Base-by-base conservation (phyloP, 2,797 vertebrate species). In the Acanthurus tractus region DNA sequence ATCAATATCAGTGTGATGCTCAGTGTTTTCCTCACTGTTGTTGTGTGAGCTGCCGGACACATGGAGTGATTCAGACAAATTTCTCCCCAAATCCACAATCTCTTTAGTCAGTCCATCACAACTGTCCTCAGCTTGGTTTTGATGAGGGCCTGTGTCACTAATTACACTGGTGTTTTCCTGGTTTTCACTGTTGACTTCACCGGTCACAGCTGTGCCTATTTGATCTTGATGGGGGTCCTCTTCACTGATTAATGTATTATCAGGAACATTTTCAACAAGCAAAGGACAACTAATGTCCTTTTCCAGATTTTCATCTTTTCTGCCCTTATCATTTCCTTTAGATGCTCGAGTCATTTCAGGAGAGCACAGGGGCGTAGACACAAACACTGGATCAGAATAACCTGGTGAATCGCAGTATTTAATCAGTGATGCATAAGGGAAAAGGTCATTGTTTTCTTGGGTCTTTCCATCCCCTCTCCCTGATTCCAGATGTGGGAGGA, bases 81-180 rank as follows among this genome's bases (percentile, higher is more conserved):
- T 78, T 79, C 78, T 91, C 54, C 88, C 91, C 49, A 98, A 91
- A 8, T 95, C 94, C 49, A 94, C 92, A 10, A 96, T 46, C 58
- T 93, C 92, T 76, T 74, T 74, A 1, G 79, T 78, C 0, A 80
- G 42, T 17, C 85, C 74, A 42, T 91, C 14, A 12, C 25, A 18
- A 63, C 40, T 44, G 45, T 48, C 80, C 34, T 75, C 79, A 25
- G 50, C 54, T 78, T 88, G 88, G 45, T 83, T 90, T 2, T 86
- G 76, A 46, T 65, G 78, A 17, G 88, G 85, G 49, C 68, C 87
- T 2, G 86, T 76, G 3, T 81, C 87, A 29, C 78, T 68, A 15
- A 59, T 53, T 20, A 18, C 2, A 53, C 40, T 18, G 5, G 45
- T 42, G 54, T 63, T 36, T 45, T 85, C 65, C 2, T 79, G 50